phyloP scores from a whole-genome alignment of 2,888 invertebrate species.

The Coenonympha arcania region DNA sequence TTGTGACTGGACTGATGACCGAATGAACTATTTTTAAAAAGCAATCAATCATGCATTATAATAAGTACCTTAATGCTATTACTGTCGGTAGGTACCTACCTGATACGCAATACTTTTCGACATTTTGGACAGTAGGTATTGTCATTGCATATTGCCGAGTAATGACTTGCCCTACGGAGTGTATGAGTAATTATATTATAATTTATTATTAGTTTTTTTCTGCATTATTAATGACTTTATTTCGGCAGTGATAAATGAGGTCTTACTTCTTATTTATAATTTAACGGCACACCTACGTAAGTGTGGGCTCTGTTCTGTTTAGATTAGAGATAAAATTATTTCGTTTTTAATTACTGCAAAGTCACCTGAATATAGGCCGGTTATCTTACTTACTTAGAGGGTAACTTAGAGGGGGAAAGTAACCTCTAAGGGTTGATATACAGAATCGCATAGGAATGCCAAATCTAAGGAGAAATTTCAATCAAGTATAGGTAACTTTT shows the following conservation, averaged over 20 bases:
- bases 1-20: not conserved
- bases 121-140: slow-evolving; percentile 15
- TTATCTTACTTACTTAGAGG: no score
- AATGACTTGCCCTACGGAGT: slow-evolving; percentile 20
- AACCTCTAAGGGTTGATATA: no score
- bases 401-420: no score
- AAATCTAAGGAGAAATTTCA: no score
- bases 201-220: not conserved
- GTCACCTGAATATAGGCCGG: no score
- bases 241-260: not conserved
- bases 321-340: no score
- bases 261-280: no score
- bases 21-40: not conserved
- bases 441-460: no score
- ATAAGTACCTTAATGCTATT: not conserved
- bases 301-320: no score
- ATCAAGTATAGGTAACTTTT: no score
- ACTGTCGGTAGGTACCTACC: not conserved
- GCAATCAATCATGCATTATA: slow-evolving; percentile 6
- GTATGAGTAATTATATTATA: slow-evolving; percentile 19
- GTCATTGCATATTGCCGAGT: slow-evolving; percentile 7
- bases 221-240: not conserved
- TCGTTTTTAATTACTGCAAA: no score
- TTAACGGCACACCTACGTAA: no score
- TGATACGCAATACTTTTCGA: slow-evolving; percentile 11